Percentiles rank a stretch among this genome's conserved stretches.
Conservation (phyloP, 2,888 invertebrate species). For the Colletes collaris region DNA sequence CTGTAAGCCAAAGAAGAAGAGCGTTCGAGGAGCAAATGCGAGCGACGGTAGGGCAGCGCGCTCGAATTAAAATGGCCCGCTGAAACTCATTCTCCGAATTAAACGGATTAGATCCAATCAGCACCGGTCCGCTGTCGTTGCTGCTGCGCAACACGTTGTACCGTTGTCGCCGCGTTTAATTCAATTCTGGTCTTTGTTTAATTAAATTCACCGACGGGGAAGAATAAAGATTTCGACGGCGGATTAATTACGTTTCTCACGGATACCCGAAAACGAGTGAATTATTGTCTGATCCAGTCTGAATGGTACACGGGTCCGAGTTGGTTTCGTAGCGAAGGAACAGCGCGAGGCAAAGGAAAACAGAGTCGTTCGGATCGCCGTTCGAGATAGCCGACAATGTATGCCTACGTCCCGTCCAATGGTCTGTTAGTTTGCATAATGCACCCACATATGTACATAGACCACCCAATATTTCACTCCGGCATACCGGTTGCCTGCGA, state of each 20-base stretch:
- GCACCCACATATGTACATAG: too few species aligned
- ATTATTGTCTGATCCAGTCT: too few species aligned
- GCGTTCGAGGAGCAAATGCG: constrained; percentile 61
- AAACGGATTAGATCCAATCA: constrained; percentile 81
- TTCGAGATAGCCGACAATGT: too few species aligned
- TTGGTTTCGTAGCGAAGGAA: too few species aligned
- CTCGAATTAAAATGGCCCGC: constrained; percentile 80
- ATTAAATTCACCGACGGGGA: constrained; percentile 51
- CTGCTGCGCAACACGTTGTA: constrained; percentile 54
- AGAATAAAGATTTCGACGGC: neutral
- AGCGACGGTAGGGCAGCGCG: constrained; percentile 36
- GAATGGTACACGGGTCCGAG: too few species aligned
- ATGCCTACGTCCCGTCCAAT: too few species aligned
- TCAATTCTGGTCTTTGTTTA: constrained; percentile 61
- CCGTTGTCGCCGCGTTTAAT: constrained; percentile 50
- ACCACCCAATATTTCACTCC: too few species aligned
- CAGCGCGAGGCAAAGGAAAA: too few species aligned
- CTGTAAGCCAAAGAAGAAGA: constrained; percentile 55
- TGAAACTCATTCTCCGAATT: constrained; percentile 80
- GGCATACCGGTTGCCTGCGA: too few species aligned
- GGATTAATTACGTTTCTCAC: constrained; percentile 13
- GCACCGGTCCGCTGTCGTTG: constrained; percentile 64
- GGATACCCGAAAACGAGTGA: neutral
- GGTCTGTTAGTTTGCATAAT: too few species aligned
- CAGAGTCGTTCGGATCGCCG: too few species aligned